Base-by-base conservation (phyloP, 2,113 vertebrate genomes). In the Silurus meridionalis region DNA sequence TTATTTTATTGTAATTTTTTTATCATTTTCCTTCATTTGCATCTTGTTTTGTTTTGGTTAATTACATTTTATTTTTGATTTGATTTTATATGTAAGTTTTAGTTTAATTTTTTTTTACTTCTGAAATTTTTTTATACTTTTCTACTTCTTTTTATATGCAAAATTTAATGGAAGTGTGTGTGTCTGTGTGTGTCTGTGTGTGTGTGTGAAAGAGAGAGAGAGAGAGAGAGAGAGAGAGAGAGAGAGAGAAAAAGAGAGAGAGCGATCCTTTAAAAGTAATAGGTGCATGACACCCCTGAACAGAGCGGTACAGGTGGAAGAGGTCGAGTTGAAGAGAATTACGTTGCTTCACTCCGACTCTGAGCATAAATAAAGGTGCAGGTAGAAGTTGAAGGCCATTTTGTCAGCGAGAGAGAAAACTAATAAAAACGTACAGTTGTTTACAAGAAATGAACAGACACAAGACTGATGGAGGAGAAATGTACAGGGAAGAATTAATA, bases 361-460 rank as follows among this genome's bases (percentile, higher is more conserved):
- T 80, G 83, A 78, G 75, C 1, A 53, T 1, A 25, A 14, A 64
- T 67, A 46, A 64, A 83, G 61, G 71, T 81, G 60, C 61, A 14
- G 53, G 52, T 52, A 63, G 82, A 83, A 69, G 82, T 61, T 48
- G 82, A 58, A 37, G 10, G 66, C 50, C 52, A 5, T 55, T 83
- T 83, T 83, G 82, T 72, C 64, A 83, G 78, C 23, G 37, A 5
- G 11, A 82, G 63, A 61, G 48, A 82, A 37, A 74, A 82, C 83
- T 85, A 87, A 85, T 89, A 87, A 87, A 85, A 86, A 48, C 82
- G 10, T 60, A 85, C 75, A 83, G 79, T 46, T 83, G 84, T 87
- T 87, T 89, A 86, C 79, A 72, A 74, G 78, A 89, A n/a, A 83
- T 52, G 15, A 82, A 80, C 86, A 88, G 78, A 88, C 81, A 17